These are phyloP conservation scores for Daktulosphaira vitifoliae DNA, from an alignment of 1,140 invertebrate species.

Conservation along the genomic window DNA sequence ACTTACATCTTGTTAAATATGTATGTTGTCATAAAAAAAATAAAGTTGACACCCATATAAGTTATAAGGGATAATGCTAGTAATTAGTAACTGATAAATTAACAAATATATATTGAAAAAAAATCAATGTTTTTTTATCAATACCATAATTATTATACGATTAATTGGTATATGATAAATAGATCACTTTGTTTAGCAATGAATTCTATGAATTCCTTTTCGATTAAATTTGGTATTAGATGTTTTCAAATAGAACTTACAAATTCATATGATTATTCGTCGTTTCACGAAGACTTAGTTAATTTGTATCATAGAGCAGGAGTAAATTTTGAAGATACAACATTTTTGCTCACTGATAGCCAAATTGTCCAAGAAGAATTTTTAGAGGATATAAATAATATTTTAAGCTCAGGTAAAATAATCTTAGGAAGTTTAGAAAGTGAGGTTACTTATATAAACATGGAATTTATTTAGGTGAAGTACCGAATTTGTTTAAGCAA, in stretches of 20 bases:
- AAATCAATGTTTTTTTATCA: too few species aligned
- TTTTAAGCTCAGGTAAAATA: constrained; percentile 62
- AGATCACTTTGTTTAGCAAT: too few species aligned
- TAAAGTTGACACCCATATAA: too few species aligned
- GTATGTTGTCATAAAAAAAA: too few species aligned
- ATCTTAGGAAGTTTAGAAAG: not conserved
- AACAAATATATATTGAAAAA: too few species aligned
- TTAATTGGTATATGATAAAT: too few species aligned
- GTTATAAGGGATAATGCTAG: too few species aligned
- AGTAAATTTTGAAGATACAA: constrained; percentile 64
- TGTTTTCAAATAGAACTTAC: constrained; percentile 81
- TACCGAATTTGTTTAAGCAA: constrained; percentile 75
- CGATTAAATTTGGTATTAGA: constrained; percentile 44
- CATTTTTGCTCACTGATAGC: constrained; percentile 81
- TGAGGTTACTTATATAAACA: too few species aligned
- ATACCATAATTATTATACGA: too few species aligned
- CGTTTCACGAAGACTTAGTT: constrained; percentile 61
- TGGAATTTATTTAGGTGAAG: constrained; percentile 65
- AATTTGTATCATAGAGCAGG: constrained; percentile 61
- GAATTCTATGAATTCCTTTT: too few species aligned
- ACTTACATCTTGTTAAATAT: too few species aligned
- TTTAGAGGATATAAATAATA: constrained; percentile 85
- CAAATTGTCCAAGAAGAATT: constrained; percentile 88
- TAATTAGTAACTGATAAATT: too few species aligned
- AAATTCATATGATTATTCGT: constrained; percentile 48